Percentiles rank a stretch among this genome's conserved stretches.
phyloP scores from a whole-genome alignment of 1,140 invertebrate species.

The Phymorhynchus buccinoides region DNA sequence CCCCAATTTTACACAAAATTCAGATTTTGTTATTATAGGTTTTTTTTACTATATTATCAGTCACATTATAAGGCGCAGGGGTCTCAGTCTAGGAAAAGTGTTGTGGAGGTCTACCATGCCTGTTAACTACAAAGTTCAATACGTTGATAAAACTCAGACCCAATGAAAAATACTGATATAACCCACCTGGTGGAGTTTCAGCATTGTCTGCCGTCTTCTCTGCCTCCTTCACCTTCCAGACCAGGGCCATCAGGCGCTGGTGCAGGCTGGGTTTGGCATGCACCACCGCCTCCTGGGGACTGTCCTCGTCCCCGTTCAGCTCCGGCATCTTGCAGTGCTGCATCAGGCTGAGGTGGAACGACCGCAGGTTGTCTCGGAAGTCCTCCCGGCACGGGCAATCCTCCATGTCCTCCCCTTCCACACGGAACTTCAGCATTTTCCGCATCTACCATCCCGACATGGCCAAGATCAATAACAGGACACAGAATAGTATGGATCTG shows the following conservation, averaged over 20 bases:
- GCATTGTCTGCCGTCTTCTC: neutral
- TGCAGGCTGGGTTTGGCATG: conserved; percentile 46
- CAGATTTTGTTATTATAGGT: no score
- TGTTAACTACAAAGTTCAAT: no score
- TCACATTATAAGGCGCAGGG: no score
- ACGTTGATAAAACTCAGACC: neutral
- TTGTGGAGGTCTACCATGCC: no score
- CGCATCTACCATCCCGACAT: conserved; percentile 61
- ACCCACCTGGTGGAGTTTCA: conserved; percentile 41
- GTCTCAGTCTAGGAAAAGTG: no score
- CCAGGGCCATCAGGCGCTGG: conserved; percentile 61
- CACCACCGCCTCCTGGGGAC: conserved; percentile 35
- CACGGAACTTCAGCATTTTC: conserved; percentile 63
- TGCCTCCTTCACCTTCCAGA: conserved; percentile 60
- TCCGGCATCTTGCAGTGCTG: conserved; percentile 65
- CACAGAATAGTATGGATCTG: no score
- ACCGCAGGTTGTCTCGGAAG: conserved; percentile 54
- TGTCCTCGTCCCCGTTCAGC: conserved; percentile 44
- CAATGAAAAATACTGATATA: neutral
- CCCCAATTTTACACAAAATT: no score
- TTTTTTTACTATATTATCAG: no score
- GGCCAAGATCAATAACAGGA: no score
- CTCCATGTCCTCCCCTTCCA: conserved; percentile 50
- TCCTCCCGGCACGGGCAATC: conserved; percentile 62
- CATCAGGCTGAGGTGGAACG: conserved; percentile 60